These are phyloP conservation scores for Butorides virescens DNA, from an alignment of 2,113 vertebrate species.

Conservation along the genomic window DNA sequence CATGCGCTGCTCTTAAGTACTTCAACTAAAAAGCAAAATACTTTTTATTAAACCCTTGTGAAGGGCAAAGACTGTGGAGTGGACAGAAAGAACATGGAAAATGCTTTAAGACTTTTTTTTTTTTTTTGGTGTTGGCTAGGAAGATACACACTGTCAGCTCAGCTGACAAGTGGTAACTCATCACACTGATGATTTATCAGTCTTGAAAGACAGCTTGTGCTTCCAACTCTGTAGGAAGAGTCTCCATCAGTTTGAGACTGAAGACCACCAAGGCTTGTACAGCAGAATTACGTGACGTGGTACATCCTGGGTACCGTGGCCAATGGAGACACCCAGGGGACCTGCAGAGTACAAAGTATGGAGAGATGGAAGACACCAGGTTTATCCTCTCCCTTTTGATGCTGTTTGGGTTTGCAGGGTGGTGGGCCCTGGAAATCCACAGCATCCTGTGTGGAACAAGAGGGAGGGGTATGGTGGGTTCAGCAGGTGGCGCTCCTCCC, in stretches of 20 bases:
- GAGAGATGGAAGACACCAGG: neutral
- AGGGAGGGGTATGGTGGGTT: neutral
- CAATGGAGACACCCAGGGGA: neutral
- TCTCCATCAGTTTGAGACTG: fast-evolving
- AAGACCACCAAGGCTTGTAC: neutral
- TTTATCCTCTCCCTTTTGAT: fast-evolving
- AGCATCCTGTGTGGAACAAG: neutral
- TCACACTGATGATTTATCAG: neutral
- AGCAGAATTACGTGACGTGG: fast-evolving
- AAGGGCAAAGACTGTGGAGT: neutral
- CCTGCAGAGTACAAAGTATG: too few relatives aligned
- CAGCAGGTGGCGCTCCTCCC: conserved; percentile 55
- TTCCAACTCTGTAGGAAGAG: neutral
- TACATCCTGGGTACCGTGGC: too few relatives aligned
- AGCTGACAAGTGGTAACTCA: neutral
- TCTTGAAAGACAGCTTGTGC: neutral
- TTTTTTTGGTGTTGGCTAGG: neutral
- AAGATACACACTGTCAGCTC: neutral
- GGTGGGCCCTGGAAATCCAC: neutral
- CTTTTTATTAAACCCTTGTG: neutral
- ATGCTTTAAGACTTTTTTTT: neutral
- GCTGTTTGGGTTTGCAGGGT: neutral
- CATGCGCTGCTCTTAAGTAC: neutral
- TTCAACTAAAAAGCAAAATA: neutral
- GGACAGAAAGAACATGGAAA: neutral